Base-by-base conservation (phyloP, 1,140 invertebrate genomes). In the Paramacrobiotus metropolitanus region DNA sequence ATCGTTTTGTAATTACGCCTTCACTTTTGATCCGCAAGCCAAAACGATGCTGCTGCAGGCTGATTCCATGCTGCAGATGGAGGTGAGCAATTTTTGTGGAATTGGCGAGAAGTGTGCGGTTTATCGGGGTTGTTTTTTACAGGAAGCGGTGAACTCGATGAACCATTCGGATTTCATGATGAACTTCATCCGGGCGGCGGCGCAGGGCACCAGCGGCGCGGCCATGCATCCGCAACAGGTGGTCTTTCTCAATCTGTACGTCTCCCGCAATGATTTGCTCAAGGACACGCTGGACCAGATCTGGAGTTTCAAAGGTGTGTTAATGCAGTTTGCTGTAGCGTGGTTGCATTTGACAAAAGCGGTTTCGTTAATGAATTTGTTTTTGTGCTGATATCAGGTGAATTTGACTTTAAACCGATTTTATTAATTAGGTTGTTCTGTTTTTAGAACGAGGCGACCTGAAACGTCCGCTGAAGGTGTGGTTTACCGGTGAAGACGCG, bases 1-100 rank as follows among this genome's bases (percentile, higher is more conserved):
- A 34, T 82, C 80, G 67, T 85, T 94, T 69, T 95, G 89, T 72
- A 82, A 90, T 72, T 96, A 87, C 76, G 84, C 91, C 65, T 96
- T 96, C 72, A 74, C 95, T 2, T 93, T 97, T 74, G 86, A 97
- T 77, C 86, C 86, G 28, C 77, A 83, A 68, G 86, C 89, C 2
- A 98, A 98, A 74, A 85, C 84, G 1, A 72, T 84, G 4, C 74
- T 97, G 15, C 75, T 97, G 1, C 83, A 91, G 75, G 86, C 86
- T n/a, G 88, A 95, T 76, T 88, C 92, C 70, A 77, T 80, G 2
- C 74, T 93, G 20, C 87, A 92, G 71, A 76, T 76, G 74, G 70
- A 72, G 68, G 73, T 75, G 65, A 62, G 64, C 61, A 31, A 28
- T n/a, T n/a, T n/a, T n/a, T n/a, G n/a, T n/a, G n/a, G n/a, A n/a